Percentiles rank a stretch among this genome's conserved stretches.
Conservation (phyloP, 2,113 vertebrate species). For the Dasyprocta punctata region DNA sequence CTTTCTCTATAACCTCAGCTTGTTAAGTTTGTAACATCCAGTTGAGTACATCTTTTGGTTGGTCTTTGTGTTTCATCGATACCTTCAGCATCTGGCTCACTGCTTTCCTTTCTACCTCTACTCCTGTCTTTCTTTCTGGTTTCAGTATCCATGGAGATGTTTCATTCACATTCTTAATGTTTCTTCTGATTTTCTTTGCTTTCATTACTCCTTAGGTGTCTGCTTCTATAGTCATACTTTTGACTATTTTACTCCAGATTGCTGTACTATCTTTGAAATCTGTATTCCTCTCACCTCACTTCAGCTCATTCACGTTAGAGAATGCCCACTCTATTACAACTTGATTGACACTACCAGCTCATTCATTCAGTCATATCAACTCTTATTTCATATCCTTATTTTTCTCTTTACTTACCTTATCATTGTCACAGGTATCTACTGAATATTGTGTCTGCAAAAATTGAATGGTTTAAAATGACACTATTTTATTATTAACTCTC, state of each 20-base stretch:
- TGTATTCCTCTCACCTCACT: neutral
- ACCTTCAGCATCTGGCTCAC: neutral
- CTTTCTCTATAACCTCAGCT: neutral
- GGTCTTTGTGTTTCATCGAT: neutral
- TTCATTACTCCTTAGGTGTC: neutral
- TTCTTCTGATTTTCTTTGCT: neutral
- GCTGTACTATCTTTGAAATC: neutral
- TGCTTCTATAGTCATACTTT: neutral
- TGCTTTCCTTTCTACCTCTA: neutral
- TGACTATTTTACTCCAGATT: neutral
- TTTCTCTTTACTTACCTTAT: neutral
- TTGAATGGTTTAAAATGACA: neutral
- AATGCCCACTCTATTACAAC: neutral
- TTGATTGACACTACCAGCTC: neutral
- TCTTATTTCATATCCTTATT: neutral
- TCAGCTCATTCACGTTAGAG: neutral
- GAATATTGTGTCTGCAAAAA: neutral
- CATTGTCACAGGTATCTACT: neutral
- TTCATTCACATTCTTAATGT: neutral
- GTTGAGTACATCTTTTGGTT: neutral
- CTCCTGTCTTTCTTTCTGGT: neutral
- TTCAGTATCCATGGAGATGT: neutral
- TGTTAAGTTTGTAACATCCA: neutral
- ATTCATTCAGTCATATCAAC: neutral
- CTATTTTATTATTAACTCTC: neutral